Evolutionary conservation across 2,113 vertebrate genomes (phyloP), one percentile per base, ranked within the genome.

Genomic region (Calonectris borealis): DNA sequence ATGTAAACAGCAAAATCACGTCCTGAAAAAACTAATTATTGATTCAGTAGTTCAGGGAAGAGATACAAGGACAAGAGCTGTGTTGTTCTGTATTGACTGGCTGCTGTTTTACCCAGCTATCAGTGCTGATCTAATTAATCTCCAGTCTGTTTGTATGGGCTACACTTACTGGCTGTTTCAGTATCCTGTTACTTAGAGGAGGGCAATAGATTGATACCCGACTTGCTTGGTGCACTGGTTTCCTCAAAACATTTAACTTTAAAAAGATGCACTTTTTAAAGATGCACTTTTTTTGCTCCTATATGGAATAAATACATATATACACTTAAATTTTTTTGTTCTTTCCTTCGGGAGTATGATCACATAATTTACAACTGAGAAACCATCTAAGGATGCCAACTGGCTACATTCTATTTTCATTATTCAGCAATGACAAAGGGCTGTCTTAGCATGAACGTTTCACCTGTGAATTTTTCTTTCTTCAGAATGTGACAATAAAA

Each of bases 191-290:
- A 58, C 31, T 32, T 61, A 88, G 11, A 85, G 36, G 11, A 80
- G 7, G 17, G 26, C 29, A 73, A 65, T 0, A 72, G 32, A 62
- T 6, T 27, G 61, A 70, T 29, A 77, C 5, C 6, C 0, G 0
- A 12, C 60, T 84, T 44, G 11, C 42, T 40, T 57, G 32, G 32
- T 71, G n/a, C 48, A 51, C 29, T 62, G 31, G 27, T 65, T 77
- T 73, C 64, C 73, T 78, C 51, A 48, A 44, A 86, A 81, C 12
- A 24, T 25, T 69, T 61, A 16, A 76, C 46, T 81, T 68, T 25
- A 49, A 31, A 65, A 89, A 78, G 42, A 78, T 32, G 36, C 13
- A 61, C 15, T 14, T 61, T 40, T 40, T 40, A 65, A 89, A 78
- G 42, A 78, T 29, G 36, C 13, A 61, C 15, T 14, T 61, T 40